Conservation (phyloP, 2,797 vertebrate genomes). For the Chelidonichthys spinosus region DNA sequence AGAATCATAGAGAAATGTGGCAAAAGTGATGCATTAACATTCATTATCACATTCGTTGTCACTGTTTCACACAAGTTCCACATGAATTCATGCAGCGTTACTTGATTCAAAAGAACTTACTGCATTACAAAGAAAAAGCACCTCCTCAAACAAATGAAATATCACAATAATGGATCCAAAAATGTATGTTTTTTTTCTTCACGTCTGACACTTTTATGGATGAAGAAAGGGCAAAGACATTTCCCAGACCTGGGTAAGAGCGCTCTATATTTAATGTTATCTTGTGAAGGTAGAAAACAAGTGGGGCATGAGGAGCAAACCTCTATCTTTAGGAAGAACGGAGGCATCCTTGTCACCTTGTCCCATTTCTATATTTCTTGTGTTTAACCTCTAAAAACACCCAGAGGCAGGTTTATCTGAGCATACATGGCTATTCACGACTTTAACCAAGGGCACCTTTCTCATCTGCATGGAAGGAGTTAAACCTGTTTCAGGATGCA, state of each 20-base stretch:
- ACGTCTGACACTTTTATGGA: not conserved
- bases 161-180: not conserved
- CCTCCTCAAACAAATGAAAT: not conserved
- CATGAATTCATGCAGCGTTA: constrained; percentile 3
- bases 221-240: not conserved
- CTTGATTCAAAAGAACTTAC: not conserved
- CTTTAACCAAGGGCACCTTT: constrained; percentile 6
- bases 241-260: not conserved
- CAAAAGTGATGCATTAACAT: constrained; percentile 14
- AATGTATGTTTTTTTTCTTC: no score
- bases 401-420: not conserved
- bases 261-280: not conserved
- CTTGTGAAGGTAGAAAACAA: constrained; percentile 6
- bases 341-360: constrained; percentile 19
- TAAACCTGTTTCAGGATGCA: not conserved
- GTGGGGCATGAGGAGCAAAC: constrained; percentile 9
- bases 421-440: not conserved
- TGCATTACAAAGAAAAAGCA: not conserved
- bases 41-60: constrained; percentile 18
- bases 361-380: constrained; percentile 20
- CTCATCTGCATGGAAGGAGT: not conserved
- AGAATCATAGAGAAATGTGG: constrained; percentile 3
- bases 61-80: constrained; percentile 9
- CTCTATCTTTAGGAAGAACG: constrained; percentile 44
- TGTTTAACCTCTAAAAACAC: constrained; percentile 8